A percentile compares a stretch with the other conserved stretches of the same genome.
These are phyloP conservation scores for Thereva unica DNA, from an alignment of 2,888 invertebrate species.

Conservation along the genomic window DNA sequence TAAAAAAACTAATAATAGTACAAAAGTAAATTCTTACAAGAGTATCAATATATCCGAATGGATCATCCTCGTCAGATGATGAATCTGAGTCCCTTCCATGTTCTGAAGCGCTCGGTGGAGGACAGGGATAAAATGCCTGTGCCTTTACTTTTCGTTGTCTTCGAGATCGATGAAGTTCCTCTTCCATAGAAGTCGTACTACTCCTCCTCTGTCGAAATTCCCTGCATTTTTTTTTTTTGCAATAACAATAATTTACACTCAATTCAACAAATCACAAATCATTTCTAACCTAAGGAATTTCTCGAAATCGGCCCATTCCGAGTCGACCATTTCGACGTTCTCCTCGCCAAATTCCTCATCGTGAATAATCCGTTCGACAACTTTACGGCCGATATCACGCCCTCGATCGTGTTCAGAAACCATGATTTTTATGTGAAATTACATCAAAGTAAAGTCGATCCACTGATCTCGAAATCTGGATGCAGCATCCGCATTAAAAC, in stretches of 20 bases:
- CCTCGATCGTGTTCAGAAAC: constrained; percentile 43
- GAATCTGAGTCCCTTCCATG: constrained; percentile 52
- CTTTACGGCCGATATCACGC: constrained; percentile 39
- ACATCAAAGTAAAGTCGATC: too few relatives aligned
- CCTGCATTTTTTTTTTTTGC: constrained; percentile 46
- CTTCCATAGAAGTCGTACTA: constrained; percentile 55
- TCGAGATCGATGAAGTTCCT: constrained; percentile 51
- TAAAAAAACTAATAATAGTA: constrained; percentile 13
- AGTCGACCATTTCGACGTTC: constrained; percentile 56
- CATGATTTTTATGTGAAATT: constrained; percentile 1
- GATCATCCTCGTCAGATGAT: constrained; percentile 53
- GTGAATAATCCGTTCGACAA: constrained; percentile 52
- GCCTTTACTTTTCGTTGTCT: constrained; percentile 53
- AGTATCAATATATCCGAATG: constrained; percentile 56
- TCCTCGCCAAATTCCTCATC: constrained; percentile 58
- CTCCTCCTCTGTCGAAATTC: constrained; percentile 54
- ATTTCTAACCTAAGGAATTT: constrained; percentile 48
- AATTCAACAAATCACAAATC: constrained; percentile 2
- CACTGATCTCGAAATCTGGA: too few relatives aligned
- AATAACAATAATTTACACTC: constrained; percentile 12
- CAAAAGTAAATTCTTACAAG: constrained; percentile 50
- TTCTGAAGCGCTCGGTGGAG: constrained; percentile 52
- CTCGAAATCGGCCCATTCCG: constrained; percentile 58
- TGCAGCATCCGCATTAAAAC: too few relatives aligned
- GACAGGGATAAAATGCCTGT: constrained; percentile 57